Evolutionary conservation across 1,140 invertebrate species (phyloP), one percentile per base, ranked within the genome.

Genomic region (Apolygus lucorum): DNA sequence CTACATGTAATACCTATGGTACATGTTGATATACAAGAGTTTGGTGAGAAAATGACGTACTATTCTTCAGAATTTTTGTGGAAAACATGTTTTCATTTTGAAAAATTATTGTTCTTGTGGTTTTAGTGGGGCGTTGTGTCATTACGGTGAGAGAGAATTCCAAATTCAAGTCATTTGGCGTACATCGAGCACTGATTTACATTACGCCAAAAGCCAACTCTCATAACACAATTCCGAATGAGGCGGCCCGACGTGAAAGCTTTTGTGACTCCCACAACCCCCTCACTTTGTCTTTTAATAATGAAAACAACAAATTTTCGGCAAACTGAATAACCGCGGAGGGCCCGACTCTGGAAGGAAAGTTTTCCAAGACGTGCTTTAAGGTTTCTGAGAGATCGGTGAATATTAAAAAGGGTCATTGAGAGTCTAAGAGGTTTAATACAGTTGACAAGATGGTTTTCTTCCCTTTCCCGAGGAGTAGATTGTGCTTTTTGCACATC

Each of bases 361-460:
- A 59, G 22, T 11, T 4, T 59, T 59, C 22, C 22, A 59, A 21
- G 54, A 59, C 54, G 54, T 59, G 54, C 54, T 59, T 24, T 22
- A 24, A 59, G 54, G 22, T 59, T 59, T 59, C 22, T 22, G 22
- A 21, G 22, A 24, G 54, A 59, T 59, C 54, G 54, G 54, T 59
- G 54, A 8, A 59, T 59, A 59, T 59, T 59, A 59, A 59, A 59
- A 59, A 59, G 54, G 54, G 54, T 59, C 54, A 59, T 59, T 59
- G 54, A 59, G 54, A 59, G 54, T 59, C 54, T 59, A 59, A 59
- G 54, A 59, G 54, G 54, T 59, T 59, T 59, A 59, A 59, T 59
- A 59, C 54, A 59, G 54, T 59, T 59, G 54, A 59, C 54, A 59
- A 59, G 54, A 59, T 59, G 54, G 54, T 59, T 59, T 59, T 59